Base-by-base conservation (phyloP, 2,797 vertebrate species). In the Epinephelus malabaricus region DNA sequence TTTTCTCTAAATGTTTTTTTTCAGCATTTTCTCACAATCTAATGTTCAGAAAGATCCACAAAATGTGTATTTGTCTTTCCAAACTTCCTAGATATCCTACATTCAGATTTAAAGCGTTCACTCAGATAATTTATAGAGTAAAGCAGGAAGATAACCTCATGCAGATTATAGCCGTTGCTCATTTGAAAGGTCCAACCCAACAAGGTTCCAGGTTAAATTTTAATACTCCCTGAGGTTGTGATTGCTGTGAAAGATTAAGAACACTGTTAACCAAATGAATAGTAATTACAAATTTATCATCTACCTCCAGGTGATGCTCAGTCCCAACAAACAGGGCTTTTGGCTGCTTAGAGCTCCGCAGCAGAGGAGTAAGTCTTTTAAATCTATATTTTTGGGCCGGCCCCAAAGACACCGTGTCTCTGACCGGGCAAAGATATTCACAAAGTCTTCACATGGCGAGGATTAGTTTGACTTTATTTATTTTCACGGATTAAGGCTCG, bases 401-500 rank as follows among this genome's bases (percentile, higher is more conserved):
- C 9, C 68, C 47, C 53, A 85, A 69, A 83, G 58, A 77, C 30
- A 11, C 65, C n/a, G 15, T 9, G 61, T 51, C 69, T 78, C 66
- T 82, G 69, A 83, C 76, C 73, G 50, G 27, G 59, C 55, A 0
- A 79, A 84, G 81, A 78, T 38, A 47, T 64, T 72, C 58, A 23
- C 61, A 43, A 76, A 78, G 46, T 85, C 78, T 56, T 79, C 72
- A 66, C 50, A 51, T 67, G 64, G 30, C 10, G 6, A 46, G 76
- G 90, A 93, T 90, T 94, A 86, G 40, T 67, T 14, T 45, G 73
- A 88, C 40, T 89, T 88, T 82, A 84, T 89, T 86, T 86, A 85
- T 90, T 89, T 87, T 86, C 64, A 71, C 7, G 69, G 92, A 93
- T 94, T 93, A 91, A 85, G 88, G 85, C 72, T 72, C 19, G 4